These are phyloP conservation scores for Volucella bombylans DNA, from an alignment of 2,888 invertebrate genomes.

Conservation along the genomic window DNA sequence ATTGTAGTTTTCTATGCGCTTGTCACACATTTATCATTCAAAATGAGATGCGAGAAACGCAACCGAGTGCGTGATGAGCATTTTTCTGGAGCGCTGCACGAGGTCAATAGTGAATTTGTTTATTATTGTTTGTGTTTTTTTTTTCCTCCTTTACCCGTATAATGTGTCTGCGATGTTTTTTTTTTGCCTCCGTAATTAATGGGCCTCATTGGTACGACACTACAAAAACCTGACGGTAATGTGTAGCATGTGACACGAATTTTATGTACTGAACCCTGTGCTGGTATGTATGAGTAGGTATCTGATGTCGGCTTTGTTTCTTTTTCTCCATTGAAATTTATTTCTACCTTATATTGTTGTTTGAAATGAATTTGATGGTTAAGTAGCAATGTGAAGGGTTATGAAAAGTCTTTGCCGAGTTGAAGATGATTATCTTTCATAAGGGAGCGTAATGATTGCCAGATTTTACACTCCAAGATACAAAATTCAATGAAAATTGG, in stretches of 20 bases:
- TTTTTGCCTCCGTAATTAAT: constrained; percentile 33
- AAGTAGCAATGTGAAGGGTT: background rate
- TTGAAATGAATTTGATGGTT: constrained; percentile 7
- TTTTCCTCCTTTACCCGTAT: constrained; percentile 1
- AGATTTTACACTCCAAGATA: too few species aligned
- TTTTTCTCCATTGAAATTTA: constrained; percentile 4
- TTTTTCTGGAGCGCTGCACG: constrained; percentile 73
- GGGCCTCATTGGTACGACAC: constrained; percentile 48
- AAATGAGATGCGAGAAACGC: constrained; percentile 46
- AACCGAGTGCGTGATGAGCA: constrained; percentile 71
- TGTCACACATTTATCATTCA: constrained; percentile 15
- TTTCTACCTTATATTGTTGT: background rate
- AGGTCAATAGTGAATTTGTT: constrained; percentile 64
- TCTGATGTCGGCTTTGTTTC: constrained; percentile 4
- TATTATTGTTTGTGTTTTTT: constrained; percentile 29
- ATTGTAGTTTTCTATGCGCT: constrained; percentile 7
- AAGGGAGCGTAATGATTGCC: too few species aligned
- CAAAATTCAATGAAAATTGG: too few species aligned
- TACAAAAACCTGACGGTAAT: constrained; percentile 1
- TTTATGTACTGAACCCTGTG: constrained; percentile 57
- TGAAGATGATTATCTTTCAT: background rate
- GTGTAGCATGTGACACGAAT: constrained; percentile 54
- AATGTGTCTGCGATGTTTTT: constrained; percentile 28
- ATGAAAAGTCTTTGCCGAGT: background rate
- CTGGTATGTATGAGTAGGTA: constrained; percentile 23